These are phyloP conservation scores for Perca fluviatilis DNA, from an alignment of 2,113 vertebrate species.

Conservation along the genomic window DNA sequence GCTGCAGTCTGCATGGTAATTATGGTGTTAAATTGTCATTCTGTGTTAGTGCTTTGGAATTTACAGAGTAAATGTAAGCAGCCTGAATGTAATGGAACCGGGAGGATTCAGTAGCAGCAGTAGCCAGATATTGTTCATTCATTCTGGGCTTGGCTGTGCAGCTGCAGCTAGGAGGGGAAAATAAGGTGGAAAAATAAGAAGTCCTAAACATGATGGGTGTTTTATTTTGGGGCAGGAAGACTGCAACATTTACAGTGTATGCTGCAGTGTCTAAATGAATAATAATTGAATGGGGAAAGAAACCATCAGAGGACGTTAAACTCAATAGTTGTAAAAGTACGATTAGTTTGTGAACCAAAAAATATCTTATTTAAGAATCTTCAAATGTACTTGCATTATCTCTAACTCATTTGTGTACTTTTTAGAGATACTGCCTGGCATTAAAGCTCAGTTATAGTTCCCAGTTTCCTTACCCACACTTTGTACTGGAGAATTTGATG, in stretches of 20 bases:
- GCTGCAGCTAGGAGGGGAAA: constrained; percentile 55
- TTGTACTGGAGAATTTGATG: not conserved
- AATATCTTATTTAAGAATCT: not conserved
- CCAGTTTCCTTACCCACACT: constrained; percentile 11
- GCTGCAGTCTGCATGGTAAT: constrained; percentile 12
- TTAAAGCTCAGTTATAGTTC: not conserved
- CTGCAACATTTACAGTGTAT: not conserved
- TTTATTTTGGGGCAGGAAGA: not conserved
- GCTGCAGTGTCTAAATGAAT: not conserved
- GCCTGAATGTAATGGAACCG: constrained; percentile 53
- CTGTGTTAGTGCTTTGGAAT: constrained; percentile 22
- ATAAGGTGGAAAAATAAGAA: constrained; percentile 44
- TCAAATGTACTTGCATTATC: not conserved
- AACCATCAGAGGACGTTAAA: not conserved
- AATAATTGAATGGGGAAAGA: no score
- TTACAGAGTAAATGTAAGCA: constrained; percentile 35
- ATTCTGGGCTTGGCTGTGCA: constrained; percentile 48
- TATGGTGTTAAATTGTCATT: constrained; percentile 26
- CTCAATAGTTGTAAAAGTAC: not conserved
- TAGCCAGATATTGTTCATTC: constrained; percentile 80
- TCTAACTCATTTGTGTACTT: not conserved
- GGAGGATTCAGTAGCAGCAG: constrained; percentile 43
- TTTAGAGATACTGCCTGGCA: not conserved
- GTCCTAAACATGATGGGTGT: constrained; percentile 22
- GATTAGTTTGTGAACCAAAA: not conserved